Evolutionary conservation across 2,888 invertebrate genomes (phyloP).

Genomic region (Autographa gamma): DNA sequence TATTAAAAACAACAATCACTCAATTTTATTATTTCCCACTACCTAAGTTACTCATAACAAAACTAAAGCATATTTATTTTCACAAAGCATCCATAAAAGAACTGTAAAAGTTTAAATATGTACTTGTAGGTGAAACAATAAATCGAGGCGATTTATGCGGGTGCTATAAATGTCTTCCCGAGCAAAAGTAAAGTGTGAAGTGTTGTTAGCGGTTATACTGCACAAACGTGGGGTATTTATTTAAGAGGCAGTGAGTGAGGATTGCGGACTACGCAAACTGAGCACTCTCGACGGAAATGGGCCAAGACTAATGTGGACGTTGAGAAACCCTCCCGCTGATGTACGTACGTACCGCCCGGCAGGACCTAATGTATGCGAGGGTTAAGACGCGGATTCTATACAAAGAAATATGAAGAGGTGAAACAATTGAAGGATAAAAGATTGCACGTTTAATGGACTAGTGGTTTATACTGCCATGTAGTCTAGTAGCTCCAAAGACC

Average conservation of each 20-base stretch:
- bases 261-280: slow-evolving; percentile 74
- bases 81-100: slow-evolving; percentile 50
- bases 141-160: slow-evolving; percentile 79
- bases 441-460: not conserved
- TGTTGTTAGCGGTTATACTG: slow-evolving; percentile 83
- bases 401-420: not conserved
- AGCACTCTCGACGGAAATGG: slow-evolving; percentile 83
- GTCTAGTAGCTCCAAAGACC: no score
- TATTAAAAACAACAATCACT: not conserved
- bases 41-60: slow-evolving; percentile 11
- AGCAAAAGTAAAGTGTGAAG: slow-evolving; percentile 83
- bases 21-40: not conserved
- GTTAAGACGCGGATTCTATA: not conserved
- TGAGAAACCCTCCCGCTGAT: slow-evolving; percentile 54
- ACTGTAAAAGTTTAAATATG: slow-evolving; percentile 59
- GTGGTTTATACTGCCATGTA: not conserved
- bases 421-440: not conserved
- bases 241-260: slow-evolving; percentile 78
- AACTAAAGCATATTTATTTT: slow-evolving; percentile 49
- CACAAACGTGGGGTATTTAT: slow-evolving; percentile 87
- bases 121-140: slow-evolving; percentile 68
- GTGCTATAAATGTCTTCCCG: slow-evolving; percentile 76
- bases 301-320: slow-evolving; percentile 80
- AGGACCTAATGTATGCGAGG: slow-evolving; percentile 15
- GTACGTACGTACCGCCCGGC: slow-evolving; percentile 33